Base-by-base conservation (phyloP, 2,888 invertebrate species). In the Nymphalis polychloros region DNA sequence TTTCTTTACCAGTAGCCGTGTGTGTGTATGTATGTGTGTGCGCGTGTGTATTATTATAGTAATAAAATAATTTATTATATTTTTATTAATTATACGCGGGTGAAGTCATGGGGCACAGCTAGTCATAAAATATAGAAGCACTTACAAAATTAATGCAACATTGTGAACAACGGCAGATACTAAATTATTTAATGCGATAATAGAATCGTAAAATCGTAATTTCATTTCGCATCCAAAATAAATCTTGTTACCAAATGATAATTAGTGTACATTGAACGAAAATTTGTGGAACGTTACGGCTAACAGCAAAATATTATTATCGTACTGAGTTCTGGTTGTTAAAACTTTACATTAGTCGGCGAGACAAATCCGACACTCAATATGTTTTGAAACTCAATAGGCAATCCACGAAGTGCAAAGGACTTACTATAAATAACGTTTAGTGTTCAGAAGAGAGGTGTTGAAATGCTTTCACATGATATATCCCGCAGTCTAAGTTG, bases 361-460 rank as follows among this genome's bases (percentile, higher is more conserved):
- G 23, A 10, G 27, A 23, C 23, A 50, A 50, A 50, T 50, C 47
- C 59, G 79, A 77, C 74, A 76, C 79, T 81, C 80, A 87, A 88
- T 88, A 88, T 86, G 86, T 85, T 82, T 82, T 85, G 81, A 83
- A 86, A 86, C 86, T 84, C 81, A 80, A 85, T 85, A 85, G 83
- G 81, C 87, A 86, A 89, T 89, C 86, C 84, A 86, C 83, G 84
- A 87, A 89, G 88, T 88, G 86, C 84, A 79, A 80, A 78, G 76
- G 80, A 89, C 88, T 90, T 87, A 88, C 86, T 88, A 90, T 91
- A 90, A 91, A 91, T 91, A 91, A 90, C 88, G 84, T 89, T 90
- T 90, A 91, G 85, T 89, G 86, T 86, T 81, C 81, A 78, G 80
- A 81, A 78, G 84, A 87, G 87, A 90, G 89, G 90, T 90, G 90